Evolutionary conservation across 2,113 vertebrate species (phyloP).

Genomic region (Mustela lutreola): DNA sequence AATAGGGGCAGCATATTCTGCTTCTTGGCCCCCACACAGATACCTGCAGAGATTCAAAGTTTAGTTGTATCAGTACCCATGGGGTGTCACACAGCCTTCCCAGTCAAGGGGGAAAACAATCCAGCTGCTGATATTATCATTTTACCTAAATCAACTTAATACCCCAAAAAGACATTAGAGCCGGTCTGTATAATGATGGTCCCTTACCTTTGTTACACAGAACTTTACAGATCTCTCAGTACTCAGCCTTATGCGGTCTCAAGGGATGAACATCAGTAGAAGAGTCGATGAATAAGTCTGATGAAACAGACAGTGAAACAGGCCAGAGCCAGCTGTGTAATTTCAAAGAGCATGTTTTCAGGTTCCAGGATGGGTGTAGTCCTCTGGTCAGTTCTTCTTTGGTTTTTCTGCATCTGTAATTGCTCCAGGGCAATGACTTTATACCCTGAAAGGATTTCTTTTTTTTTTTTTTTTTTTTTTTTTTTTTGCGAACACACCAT

Average conservation of each 20-base stretch:
- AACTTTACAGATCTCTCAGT: background rate
- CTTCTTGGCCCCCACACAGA: background rate
- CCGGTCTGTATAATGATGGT: background rate
- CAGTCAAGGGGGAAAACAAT: background rate
- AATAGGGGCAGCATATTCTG: constrained; percentile 22
- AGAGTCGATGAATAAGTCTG: background rate
- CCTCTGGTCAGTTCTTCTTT: background rate
- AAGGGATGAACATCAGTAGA: background rate
- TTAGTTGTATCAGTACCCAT: background rate
- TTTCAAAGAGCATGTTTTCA: constrained; percentile 14
- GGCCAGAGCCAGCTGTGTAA: background rate
- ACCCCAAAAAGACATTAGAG: background rate
- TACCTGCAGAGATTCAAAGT: background rate
- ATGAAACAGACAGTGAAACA: background rate
- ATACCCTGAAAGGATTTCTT: background rate
- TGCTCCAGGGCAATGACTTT: background rate
- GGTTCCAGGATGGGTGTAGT: constrained; percentile 31
- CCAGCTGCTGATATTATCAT: background rate
- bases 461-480: background rate
- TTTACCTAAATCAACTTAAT: background rate
- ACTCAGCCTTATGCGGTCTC: background rate
- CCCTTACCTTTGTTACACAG: background rate
- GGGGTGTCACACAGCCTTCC: background rate
- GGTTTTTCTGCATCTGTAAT: background rate
- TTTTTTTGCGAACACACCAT: background rate